A percentile compares a stretch with the other conserved stretches of the same genome.
Conservation (phyloP, 2,797 vertebrate genomes). For the Phrynocephalus vlangalii region DNA sequence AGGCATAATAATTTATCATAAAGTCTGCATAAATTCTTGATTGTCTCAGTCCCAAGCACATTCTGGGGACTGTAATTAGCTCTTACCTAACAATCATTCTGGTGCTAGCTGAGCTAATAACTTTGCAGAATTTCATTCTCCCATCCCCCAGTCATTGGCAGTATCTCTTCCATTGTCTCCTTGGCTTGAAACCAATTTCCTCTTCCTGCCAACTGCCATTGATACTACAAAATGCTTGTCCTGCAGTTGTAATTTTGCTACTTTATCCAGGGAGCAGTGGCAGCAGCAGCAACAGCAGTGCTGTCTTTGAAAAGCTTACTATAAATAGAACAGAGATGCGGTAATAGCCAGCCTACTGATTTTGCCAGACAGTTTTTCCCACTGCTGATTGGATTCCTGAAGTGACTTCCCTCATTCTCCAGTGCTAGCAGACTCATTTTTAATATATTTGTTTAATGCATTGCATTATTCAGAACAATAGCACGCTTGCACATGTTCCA, state of each 20-base stretch:
- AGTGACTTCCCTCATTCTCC: slow-evolving; percentile 41
- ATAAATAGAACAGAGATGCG: slow-evolving; percentile 76
- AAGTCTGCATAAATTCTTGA: neutral
- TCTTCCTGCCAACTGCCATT: slow-evolving; percentile 65
- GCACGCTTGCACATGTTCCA: neutral
- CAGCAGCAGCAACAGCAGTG: slow-evolving; percentile 32
- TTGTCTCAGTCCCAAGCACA: slow-evolving; percentile 27
- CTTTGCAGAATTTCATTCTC: slow-evolving; percentile 29
- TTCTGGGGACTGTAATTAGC: slow-evolving; percentile 47
- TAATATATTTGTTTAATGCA: slow-evolving; percentile 26
- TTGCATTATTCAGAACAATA: slow-evolving; percentile 43
- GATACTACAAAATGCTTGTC: slow-evolving; percentile 76
- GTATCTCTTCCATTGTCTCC: slow-evolving; percentile 58
- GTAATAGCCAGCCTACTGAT: slow-evolving; percentile 70
- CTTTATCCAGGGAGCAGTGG: slow-evolving; percentile 64
- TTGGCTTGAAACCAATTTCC: slow-evolving; percentile 74
- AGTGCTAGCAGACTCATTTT: slow-evolving; percentile 39
- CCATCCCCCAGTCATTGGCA: slow-evolving; percentile 31
- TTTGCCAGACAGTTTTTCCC: slow-evolving; percentile 70
- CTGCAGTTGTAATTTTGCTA: slow-evolving; percentile 76
- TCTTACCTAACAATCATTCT: slow-evolving; percentile 20
- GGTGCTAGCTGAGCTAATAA: slow-evolving; percentile 36
- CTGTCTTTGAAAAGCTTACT: slow-evolving; percentile 66
- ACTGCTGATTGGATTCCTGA: slow-evolving; percentile 70
- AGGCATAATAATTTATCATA: neutral